These are phyloP conservation scores for Atta texana DNA, from an alignment of 1,140 invertebrate genomes.

Conservation along the genomic window DNA sequence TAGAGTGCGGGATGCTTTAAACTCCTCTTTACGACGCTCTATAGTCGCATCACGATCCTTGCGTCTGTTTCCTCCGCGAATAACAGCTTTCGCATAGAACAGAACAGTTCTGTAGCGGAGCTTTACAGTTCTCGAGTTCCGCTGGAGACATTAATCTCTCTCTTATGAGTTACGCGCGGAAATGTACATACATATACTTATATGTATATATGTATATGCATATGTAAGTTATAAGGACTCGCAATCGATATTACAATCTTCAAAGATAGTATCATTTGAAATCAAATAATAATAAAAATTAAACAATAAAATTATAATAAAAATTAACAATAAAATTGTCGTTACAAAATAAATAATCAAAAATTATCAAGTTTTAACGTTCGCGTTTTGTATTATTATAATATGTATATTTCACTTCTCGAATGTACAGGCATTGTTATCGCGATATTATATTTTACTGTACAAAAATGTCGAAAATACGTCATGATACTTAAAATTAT, in stretches of 20 bases:
- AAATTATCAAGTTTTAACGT: slow-evolving; percentile 17
- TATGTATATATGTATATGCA: slow-evolving; percentile 20
- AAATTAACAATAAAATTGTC: slow-evolving; percentile 47
- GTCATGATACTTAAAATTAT: slow-evolving; percentile 33
- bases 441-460: not conserved
- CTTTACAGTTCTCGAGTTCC: slow-evolving; percentile 76
- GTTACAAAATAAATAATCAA: slow-evolving; percentile 9
- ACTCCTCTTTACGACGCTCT: slow-evolving; percentile 72
- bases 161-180: slow-evolving; percentile 78
- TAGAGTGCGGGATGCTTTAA: slow-evolving; percentile 53
- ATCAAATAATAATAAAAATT: slow-evolving; percentile 9
- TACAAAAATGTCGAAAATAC: not conserved
- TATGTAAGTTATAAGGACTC: slow-evolving; percentile 28
- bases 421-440: not conserved
- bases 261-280: not conserved
- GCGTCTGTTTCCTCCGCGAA: slow-evolving; percentile 71
- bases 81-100: slow-evolving; percentile 76
- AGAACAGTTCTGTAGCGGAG: slow-evolving; percentile 72
- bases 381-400: not conserved
- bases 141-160: slow-evolving; percentile 79
- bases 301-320: no score
- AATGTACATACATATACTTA: slow-evolving; percentile 48
- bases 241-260: slow-evolving; percentile 41
- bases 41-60: slow-evolving; percentile 76
- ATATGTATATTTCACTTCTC: not conserved